phyloP scores from a whole-genome alignment of 1,140 invertebrate species.

The Cotesia vestalis region DNA sequence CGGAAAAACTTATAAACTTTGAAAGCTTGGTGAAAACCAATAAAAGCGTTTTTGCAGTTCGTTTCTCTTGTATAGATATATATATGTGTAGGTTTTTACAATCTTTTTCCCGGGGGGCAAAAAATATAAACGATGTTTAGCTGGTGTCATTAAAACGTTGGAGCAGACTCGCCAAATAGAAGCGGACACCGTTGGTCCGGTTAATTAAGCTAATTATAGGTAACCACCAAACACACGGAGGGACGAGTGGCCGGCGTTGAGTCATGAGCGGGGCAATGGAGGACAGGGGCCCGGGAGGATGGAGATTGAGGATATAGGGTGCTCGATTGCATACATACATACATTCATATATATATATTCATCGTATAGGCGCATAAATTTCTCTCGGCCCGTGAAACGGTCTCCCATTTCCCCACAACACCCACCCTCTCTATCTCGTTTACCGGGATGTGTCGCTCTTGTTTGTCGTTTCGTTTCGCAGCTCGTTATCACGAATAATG shows the following conservation, averaged over 20 bases:
- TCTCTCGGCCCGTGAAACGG: conserved; percentile 30
- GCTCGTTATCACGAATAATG: conserved; percentile 40
- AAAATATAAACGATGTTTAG: no score
- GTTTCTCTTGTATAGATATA: no score
- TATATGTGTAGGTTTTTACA: no score
- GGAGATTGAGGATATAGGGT: background rate
- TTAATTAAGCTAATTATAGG: conserved; percentile 42
- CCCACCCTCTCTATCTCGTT: background rate
- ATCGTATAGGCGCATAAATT: conserved; percentile 34
- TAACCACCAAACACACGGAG: conserved; percentile 22
- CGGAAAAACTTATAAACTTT: no score
- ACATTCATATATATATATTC: background rate
- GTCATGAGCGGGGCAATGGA: conserved; percentile 4
- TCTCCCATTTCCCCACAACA: background rate
- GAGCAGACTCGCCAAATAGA: no score
- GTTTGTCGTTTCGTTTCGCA: conserved; percentile 39
- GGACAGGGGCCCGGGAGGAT: no score
- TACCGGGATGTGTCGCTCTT: conserved; percentile 26
- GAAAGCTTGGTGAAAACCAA: no score
- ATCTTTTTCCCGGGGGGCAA: no score
- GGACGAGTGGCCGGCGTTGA: conserved; percentile 3
- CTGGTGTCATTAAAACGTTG: conserved; percentile 6
- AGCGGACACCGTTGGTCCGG: conserved; percentile 19
- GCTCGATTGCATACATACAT: conserved; percentile 15
- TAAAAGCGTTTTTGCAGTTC: no score